Evolutionary conservation across 2,888 invertebrate species (phyloP), one percentile per base, ranked within the genome.

Genomic region (Therioaphis trifolii): DNA sequence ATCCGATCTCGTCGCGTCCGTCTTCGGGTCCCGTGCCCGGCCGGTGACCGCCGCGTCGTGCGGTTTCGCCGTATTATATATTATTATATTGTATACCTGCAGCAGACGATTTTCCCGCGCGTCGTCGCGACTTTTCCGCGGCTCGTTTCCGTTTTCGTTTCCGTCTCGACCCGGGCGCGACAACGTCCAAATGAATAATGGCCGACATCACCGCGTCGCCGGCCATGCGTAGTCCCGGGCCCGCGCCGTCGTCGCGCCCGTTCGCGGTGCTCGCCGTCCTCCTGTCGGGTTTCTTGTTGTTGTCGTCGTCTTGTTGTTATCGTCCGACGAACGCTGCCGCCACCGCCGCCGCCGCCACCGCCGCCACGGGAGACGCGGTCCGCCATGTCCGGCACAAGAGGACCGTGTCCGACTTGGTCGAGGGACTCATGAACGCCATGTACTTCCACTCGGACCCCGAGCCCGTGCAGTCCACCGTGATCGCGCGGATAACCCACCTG

Each of bases 351-450:
- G 14, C 77, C 29, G 78, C 55, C 46, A 46, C 49, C 18, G 43
- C 18, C 29, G 43, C 35, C n/a, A 5, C 40, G 21, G 46, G 27
- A 15, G 66, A 1, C 35, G 3, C 21, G n/a, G 24, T 3, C 21
- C n/a, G 35, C n/a, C 84, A 76, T 29, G 84, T n/a, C 35, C 71
- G 77, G 7, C 75, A 66, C 68, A 85, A 82, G 71, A 82, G 76
- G 40, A 82, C 79, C 29, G 68, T 82, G 24, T 75, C 82, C 7
- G 74, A 75, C 4, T 24, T 82, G 49, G 58, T 75, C n/a, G 66
- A 82, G 24, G 80, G 71, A 2, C 75, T 82, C 35, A 69, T 85
- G 82, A 66, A 74, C 74, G 72, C 72, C 35, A 58, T 82, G 72
- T 40, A 74, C 24, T 82, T 74, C 49, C 35, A 74, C 72, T n/a